Evolutionary conservation across 2,797 vertebrate genomes (phyloP).

Genomic region (Anisognathus igniventris): DNA sequence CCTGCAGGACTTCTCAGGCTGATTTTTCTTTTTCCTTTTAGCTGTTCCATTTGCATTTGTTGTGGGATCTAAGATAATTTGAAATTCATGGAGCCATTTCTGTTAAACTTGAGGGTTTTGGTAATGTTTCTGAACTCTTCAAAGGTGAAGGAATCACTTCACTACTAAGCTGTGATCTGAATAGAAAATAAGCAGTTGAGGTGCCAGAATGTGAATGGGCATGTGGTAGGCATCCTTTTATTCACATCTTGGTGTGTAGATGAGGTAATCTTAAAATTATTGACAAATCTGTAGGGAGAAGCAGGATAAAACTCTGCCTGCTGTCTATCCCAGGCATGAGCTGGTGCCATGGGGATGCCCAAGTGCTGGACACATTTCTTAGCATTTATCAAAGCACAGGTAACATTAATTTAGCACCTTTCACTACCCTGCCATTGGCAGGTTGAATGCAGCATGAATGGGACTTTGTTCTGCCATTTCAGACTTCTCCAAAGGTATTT

Average conservation of each 20-base stretch:
- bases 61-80: fast-evolving
- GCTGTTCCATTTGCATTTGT: neutral
- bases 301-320: neutral
- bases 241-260: neutral
- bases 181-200: neutral
- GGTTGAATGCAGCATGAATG: neutral
- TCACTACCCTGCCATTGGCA: neutral
- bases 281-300: too few species aligned
- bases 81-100: neutral
- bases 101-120: neutral
- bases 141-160: neutral
- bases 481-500: neutral
- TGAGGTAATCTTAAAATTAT: neutral
- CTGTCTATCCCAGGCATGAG: too few species aligned
- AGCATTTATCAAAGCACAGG: neutral
- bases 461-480: neutral
- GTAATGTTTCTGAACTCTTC: neutral
- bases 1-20: neutral
- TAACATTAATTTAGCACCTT: neutral
- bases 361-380: neutral
- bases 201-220: neutral
- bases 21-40: neutral
- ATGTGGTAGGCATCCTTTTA: neutral
- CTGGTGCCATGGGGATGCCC: neutral
- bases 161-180: neutral